These are phyloP conservation scores for Eristalis intricaria DNA, from an alignment of 2,888 invertebrate species.

Conservation along the genomic window DNA sequence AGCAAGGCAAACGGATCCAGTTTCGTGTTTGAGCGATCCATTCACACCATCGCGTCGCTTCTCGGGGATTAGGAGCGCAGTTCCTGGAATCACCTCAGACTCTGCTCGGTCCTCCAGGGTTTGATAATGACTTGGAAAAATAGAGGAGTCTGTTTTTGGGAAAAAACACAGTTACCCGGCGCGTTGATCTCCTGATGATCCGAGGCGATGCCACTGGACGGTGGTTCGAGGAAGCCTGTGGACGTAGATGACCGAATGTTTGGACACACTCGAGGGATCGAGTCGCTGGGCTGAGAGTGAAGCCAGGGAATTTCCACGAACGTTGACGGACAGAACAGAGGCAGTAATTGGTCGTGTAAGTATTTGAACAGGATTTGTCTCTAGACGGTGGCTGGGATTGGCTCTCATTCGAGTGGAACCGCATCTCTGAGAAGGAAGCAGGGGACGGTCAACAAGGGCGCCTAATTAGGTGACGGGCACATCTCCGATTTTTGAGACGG, in stretches of 20 bases:
- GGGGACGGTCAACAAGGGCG: too few relatives aligned
- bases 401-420: too few relatives aligned
- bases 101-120: background rate
- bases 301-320: background rate
- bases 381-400: background rate
- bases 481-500: too few relatives aligned
- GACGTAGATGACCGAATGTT: background rate
- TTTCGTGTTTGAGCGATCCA: conserved; percentile 9
- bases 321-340: background rate
- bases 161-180: background rate
- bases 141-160: background rate
- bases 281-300: too few relatives aligned
- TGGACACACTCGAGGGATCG: background rate
- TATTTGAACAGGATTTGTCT: background rate
- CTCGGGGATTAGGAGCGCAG: background rate
- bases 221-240: background rate
- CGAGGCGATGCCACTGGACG: background rate
- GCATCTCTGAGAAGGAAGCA: too few relatives aligned
- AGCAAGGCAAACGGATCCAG: background rate
- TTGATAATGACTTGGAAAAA: background rate
- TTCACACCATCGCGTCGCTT: background rate
- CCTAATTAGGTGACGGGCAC: too few relatives aligned
- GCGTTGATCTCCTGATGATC: background rate
- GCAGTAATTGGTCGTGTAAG: background rate
- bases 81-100: background rate